Conservation (phyloP, 2,797 vertebrate species). For the Hemibagrus guttatus region DNA sequence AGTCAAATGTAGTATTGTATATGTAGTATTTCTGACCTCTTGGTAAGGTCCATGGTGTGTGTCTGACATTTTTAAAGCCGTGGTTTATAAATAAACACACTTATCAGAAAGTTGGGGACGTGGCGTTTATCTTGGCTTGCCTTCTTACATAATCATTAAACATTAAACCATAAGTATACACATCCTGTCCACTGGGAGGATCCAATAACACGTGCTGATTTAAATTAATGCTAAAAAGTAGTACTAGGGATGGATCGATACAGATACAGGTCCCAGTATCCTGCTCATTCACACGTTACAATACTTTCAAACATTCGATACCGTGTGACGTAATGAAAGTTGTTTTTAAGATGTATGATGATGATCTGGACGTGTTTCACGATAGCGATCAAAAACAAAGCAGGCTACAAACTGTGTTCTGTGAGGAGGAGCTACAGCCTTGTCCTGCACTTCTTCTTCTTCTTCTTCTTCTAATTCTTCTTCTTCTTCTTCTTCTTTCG, state of each 20-base stretch:
- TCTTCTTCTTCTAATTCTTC: no score
- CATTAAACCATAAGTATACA: background rate
- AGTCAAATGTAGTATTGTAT: background rate
- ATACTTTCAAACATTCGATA: background rate
- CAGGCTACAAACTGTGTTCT: background rate
- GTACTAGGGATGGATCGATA: background rate
- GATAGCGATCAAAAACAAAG: background rate
- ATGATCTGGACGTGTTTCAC: background rate
- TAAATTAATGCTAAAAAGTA: background rate
- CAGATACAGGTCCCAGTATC: background rate
- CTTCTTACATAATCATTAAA: constrained; percentile 32
- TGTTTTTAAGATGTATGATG: background rate
- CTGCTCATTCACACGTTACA: background rate
- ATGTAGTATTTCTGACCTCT: no score
- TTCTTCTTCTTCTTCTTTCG: no score
- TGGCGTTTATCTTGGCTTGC: constrained; percentile 27
- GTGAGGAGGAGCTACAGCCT: background rate
- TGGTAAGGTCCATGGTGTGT: background rate
- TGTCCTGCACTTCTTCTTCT: no score
- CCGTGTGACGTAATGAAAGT: background rate
- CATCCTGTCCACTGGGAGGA: background rate
- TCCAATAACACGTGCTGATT: background rate
- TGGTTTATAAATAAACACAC: background rate
- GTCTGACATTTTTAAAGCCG: background rate
- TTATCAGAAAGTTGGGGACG: background rate